Evolutionary conservation across 2,888 invertebrate genomes (phyloP).

Genomic region (Beris morrisii): DNA sequence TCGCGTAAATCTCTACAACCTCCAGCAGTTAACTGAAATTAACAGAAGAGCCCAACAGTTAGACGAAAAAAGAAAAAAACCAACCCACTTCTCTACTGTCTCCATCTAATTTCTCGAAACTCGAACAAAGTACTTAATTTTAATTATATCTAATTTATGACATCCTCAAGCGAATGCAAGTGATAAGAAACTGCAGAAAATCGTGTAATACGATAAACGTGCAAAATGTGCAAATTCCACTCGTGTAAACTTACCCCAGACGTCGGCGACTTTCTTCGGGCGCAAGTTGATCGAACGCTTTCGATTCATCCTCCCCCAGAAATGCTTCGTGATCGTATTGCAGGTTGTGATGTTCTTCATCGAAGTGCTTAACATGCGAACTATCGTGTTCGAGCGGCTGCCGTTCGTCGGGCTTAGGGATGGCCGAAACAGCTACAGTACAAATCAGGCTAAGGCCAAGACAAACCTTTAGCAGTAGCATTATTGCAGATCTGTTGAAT

Average conservation of each 20-base stretch:
- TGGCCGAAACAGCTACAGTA: constrained; percentile 56
- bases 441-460: constrained; percentile 32
- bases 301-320: constrained; percentile 89
- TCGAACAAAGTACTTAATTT: no score
- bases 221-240: not conserved
- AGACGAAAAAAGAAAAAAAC: no score
- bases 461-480: constrained; percentile 12
- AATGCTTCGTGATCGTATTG: constrained; percentile 98
- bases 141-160: no score
- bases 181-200: constrained; percentile 12
- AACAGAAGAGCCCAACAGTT: no score
- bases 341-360: constrained; percentile 77
- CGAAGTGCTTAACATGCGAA: constrained; percentile 76
- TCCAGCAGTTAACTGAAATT: no score
- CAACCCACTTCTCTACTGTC: no score
- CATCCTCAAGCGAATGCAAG: no score
- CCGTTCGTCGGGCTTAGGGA: constrained; percentile 75
- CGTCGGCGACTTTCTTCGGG: constrained; percentile 94
- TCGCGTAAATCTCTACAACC: no score
- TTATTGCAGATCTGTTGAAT: constrained; percentile 11
- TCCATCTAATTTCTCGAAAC: no score
- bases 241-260: constrained; percentile 63
- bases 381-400: constrained; percentile 69
- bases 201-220: constrained; percentile 16
- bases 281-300: constrained; percentile 88